Percentiles rank a stretch among this genome's conserved stretches.
phyloP scores from a whole-genome alignment of 2,113 vertebrate genomes.

The Caranx ignobilis region DNA sequence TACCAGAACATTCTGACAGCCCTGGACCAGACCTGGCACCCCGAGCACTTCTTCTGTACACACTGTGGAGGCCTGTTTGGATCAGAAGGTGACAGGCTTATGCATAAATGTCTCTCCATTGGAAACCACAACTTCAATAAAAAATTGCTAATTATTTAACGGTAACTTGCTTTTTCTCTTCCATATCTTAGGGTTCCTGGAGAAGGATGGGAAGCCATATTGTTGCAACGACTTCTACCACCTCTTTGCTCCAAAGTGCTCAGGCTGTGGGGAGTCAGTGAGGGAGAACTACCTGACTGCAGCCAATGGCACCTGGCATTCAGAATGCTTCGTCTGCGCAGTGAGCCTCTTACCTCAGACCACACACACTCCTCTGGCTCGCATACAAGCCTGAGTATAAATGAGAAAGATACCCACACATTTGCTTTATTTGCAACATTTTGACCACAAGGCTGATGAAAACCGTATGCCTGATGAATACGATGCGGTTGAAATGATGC shows the following conservation, averaged over 20 bases:
- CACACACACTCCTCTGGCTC: slow-evolving; percentile 62
- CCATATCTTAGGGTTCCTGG: slow-evolving; percentile 85
- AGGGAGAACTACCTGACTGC: slow-evolving; percentile 90
- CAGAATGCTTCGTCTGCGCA: slow-evolving; percentile 92
- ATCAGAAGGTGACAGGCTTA: slow-evolving; percentile 82
- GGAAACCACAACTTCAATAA: slow-evolving; percentile 9
- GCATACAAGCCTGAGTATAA: slow-evolving; percentile 37
- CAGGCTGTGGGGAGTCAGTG: slow-evolving; percentile 88
- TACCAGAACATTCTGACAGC: slow-evolving; percentile 91
- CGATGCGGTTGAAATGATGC: slow-evolving; percentile 61
- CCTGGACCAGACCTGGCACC: slow-evolving; percentile 93
- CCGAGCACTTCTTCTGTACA: slow-evolving; percentile 94
- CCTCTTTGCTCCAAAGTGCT: slow-evolving; percentile 92
- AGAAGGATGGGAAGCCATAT: slow-evolving; percentile 89
- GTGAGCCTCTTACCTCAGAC: slow-evolving; percentile 82
- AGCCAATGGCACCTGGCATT: slow-evolving; percentile 90
- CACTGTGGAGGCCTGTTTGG: slow-evolving; percentile 90
- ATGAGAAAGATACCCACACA: slow-evolving; percentile 68
- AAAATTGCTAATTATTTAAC: background rate
- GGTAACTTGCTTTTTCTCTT: background rate
- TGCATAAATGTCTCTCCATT: background rate
- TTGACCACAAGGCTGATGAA: slow-evolving; percentile 66
- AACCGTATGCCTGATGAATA: slow-evolving; percentile 74
- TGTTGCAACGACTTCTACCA: slow-evolving; percentile 90
- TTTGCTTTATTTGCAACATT: slow-evolving; percentile 72